Percentiles rank a stretch among this genome's conserved stretches.
phyloP scores from a whole-genome alignment of 2,888 invertebrate genomes.

The Drosophila falleni region DNA sequence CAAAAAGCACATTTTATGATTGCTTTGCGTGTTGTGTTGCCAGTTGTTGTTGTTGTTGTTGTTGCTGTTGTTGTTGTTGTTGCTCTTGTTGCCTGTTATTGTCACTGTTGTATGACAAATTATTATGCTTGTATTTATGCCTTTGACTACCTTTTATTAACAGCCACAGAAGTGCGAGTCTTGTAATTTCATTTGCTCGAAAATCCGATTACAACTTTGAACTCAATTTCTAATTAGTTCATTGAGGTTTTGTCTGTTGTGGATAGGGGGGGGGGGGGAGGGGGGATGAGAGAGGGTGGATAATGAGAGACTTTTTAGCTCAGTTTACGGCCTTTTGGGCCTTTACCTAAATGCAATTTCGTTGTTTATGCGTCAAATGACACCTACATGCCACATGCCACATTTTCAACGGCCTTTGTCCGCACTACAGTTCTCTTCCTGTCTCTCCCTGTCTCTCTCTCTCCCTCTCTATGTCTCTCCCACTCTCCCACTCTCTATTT shows the following conservation, averaged over 20 bases:
- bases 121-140: constrained; percentile 21
- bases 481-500: background rate
- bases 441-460: background rate
- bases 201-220: constrained; percentile 28
- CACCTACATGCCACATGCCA: constrained; percentile 29
- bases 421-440: background rate
- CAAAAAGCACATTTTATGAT: constrained; percentile 77
- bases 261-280: background rate
- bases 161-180: constrained; percentile 13
- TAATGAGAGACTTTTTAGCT: constrained; percentile 7
- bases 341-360: constrained; percentile 52
- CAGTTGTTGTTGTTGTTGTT: constrained; percentile 17
- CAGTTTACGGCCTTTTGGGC: constrained; percentile 15
- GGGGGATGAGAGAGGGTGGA: background rate
- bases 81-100: background rate
- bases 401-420: background rate
- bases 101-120: constrained; percentile 28
- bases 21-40: constrained; percentile 61
- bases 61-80: constrained; percentile 19
- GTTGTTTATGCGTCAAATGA: constrained; percentile 49
- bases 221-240: constrained; percentile 40
- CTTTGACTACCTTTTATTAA: constrained; percentile 23
- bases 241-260: background rate
- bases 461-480: background rate
- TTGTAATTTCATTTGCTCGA: constrained; percentile 22